Percentiles rank a stretch among this genome's conserved stretches.
Evolutionary conservation across 2,888 invertebrate genomes (phyloP).

Genomic region (Drosophila maculinotata): DNA sequence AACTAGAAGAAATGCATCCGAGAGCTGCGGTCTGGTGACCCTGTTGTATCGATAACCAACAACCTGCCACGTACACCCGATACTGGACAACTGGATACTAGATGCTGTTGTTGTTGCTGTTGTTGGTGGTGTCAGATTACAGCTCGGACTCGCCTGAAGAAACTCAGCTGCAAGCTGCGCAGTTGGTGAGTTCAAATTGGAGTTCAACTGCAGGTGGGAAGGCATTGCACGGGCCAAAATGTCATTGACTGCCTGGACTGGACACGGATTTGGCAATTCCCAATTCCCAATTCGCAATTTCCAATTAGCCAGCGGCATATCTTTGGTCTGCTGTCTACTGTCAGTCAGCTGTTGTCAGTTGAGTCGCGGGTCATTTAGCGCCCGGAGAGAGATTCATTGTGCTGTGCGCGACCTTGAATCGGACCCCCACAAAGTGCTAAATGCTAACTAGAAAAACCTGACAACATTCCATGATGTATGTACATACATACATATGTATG

Average conservation of each 20-base stretch:
- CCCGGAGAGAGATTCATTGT: slow-evolving; percentile 39
- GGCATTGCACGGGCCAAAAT: slow-evolving; percentile 19
- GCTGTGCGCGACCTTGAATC: slow-evolving; percentile 64
- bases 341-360: slow-evolving; percentile 3
- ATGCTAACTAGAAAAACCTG: slow-evolving; percentile 67
- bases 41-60: slow-evolving; percentile 51
- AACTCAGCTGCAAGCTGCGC: slow-evolving; percentile 18
- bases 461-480: slow-evolving; percentile 28
- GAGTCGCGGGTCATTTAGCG: no score
- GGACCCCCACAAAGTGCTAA: slow-evolving; percentile 58
- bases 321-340: no score
- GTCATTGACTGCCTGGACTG: slow-evolving; percentile 60
- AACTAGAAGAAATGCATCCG: slow-evolving; percentile 45
- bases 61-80: slow-evolving; percentile 32
- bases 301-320: no score
- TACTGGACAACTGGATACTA: slow-evolving; percentile 27
- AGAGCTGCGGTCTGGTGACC: slow-evolving; percentile 56
- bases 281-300: slow-evolving; percentile 5
- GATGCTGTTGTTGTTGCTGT: neutral
- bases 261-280: slow-evolving; percentile 25
- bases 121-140: slow-evolving; percentile 30
- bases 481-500: no score
- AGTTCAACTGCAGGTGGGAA: slow-evolving; percentile 3
- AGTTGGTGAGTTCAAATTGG: slow-evolving; percentile 11
- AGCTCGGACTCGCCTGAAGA: slow-evolving; percentile 48